These are phyloP conservation scores for Noctua pronuba DNA, from an alignment of 2,888 invertebrate species.

Conservation along the genomic window DNA sequence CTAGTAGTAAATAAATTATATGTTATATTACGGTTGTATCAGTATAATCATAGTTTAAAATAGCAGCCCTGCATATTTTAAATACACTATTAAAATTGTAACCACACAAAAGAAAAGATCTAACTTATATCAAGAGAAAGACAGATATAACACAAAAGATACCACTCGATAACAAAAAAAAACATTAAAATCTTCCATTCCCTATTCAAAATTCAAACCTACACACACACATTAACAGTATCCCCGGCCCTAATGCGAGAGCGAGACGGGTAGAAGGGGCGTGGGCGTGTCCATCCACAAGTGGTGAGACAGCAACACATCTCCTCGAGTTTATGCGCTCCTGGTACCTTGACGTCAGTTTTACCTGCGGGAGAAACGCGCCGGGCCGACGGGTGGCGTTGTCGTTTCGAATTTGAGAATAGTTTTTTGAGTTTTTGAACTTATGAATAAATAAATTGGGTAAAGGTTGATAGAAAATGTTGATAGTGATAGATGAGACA, in stretches of 20 bases:
- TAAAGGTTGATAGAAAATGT: not conserved
- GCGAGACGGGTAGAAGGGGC: conserved; percentile 74
- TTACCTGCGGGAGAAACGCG: conserved; percentile 75
- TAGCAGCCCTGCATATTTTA: not conserved
- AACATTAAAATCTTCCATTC: conserved; percentile 42
- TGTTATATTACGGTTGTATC: too few species aligned
- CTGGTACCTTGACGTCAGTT: conserved; percentile 80
- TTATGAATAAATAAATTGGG: not conserved
- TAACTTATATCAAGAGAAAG: not conserved
- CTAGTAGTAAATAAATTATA: not conserved
- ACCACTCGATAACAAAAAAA: conserved; percentile 17
- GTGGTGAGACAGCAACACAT: conserved; percentile 64
- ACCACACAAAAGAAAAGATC: not conserved
- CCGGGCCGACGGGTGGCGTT: conserved; percentile 61
- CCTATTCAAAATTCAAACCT: conserved; percentile 59
- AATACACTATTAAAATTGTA: not conserved
- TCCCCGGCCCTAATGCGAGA: conserved; percentile 59
- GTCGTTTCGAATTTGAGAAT: conserved; percentile 15
- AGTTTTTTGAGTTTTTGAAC: conserved; percentile 5
- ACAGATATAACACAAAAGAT: not conserved
- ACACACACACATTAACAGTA: conserved; percentile 36
- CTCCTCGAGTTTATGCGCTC: conserved; percentile 73
- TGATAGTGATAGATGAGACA: not conserved
- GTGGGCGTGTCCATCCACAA: conserved; percentile 80
- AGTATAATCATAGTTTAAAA: not conserved